Evolutionary conservation across 1,140 invertebrate species (phyloP).

Genomic region (Drosophila sp.): DNA sequence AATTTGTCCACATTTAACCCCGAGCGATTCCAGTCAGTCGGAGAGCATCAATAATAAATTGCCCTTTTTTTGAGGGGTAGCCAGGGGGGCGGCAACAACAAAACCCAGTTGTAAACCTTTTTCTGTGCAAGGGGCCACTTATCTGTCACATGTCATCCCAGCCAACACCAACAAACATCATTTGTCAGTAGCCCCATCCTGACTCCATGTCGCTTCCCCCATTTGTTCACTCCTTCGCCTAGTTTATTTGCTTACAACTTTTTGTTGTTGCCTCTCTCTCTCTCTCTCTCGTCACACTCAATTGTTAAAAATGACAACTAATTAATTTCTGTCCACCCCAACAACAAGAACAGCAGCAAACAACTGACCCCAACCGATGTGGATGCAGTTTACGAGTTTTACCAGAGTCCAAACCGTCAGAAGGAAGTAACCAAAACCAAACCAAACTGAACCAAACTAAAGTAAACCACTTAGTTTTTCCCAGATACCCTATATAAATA

Average conservation of each 20-base stretch:
- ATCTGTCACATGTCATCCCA: conserved; percentile 77
- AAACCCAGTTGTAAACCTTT: conserved; percentile 78
- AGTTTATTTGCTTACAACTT: conserved; percentile 14
- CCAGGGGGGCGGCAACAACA: too few relatives aligned
- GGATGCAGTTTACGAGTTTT: conserved; percentile 16
- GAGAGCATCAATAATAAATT: conserved; percentile 76
- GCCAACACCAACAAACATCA: conserved; percentile 60
- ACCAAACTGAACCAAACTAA: conserved; percentile 5
- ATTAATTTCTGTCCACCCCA: conserved; percentile 69
- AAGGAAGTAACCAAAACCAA: conserved; percentile 10
- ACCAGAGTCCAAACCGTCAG: background rate
- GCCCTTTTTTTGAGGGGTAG: conserved; percentile 38
- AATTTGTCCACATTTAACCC: conserved; percentile 29
- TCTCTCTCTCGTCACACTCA: conserved; percentile 61
- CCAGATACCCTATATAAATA: background rate
- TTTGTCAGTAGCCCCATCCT: conserved; percentile 55
- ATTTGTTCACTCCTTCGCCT: background rate
- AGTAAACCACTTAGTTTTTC: conserved; percentile 4
- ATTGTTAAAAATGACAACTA: conserved; percentile 82
- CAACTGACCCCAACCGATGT: conserved; percentile 40
- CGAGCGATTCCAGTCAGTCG: conserved; percentile 11
- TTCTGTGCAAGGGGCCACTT: conserved; percentile 62
- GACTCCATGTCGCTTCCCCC: background rate
- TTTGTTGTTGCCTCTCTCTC: conserved; percentile 25
- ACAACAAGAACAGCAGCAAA: conserved; percentile 31